phyloP scores from a whole-genome alignment of 2,888 invertebrate genomes.

The Neoitamus cyanurus region DNA sequence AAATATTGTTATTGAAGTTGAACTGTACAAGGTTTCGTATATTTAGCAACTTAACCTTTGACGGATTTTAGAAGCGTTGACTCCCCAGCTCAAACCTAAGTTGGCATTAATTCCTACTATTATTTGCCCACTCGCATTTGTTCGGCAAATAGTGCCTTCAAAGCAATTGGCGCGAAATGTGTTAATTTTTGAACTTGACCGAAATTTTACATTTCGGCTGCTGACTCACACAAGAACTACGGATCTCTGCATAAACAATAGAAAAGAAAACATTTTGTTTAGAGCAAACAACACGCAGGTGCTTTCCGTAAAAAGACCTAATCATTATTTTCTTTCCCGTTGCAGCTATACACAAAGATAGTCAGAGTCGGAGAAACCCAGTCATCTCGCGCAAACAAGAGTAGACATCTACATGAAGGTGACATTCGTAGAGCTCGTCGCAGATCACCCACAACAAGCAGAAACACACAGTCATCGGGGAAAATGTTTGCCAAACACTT shows the following conservation, averaged over 20 bases:
- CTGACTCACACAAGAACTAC: neutral
- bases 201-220: neutral
- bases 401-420: conserved; percentile 29
- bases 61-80: neutral
- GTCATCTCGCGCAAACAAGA: neutral
- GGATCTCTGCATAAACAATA: neutral
- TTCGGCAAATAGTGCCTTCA: neutral
- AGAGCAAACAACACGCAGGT: neutral
- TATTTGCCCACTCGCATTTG: neutral
- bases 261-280: neutral
- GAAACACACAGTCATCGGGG: neutral
- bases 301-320: neutral
- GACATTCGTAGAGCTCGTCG: neutral
- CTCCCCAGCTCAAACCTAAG: neutral
- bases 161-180: neutral
- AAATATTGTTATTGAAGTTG: neutral
- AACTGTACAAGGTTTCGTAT: neutral
- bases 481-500: conserved; percentile 47
- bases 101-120: neutral
- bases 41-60: neutral
- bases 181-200: conserved; percentile 1
- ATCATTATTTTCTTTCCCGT: neutral
- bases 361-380: neutral
- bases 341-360: neutral
- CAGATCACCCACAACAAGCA: conserved; percentile 8